Base-by-base conservation (phyloP, 2,113 vertebrate species). In the Chloropsis cyanopogon region DNA sequence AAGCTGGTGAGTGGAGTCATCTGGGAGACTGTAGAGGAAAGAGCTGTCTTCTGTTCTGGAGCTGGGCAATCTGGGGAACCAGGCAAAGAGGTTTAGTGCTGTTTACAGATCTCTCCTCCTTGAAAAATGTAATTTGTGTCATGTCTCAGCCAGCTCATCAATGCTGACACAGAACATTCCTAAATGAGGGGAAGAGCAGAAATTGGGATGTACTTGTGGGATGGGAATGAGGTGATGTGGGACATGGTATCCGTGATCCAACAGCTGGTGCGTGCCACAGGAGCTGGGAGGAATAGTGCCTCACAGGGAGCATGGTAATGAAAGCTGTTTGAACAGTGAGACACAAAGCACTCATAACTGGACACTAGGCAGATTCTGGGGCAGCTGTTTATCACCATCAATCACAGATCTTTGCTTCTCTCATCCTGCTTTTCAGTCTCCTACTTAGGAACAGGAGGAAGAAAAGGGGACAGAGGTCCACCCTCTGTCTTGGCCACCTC, bases 1-100 rank as follows among this genome's bases (percentile, higher is more conserved):
- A 82, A 98, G 98, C 92, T 98, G 98, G 56, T 97, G 96, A 28
- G 97, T 96, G 63, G 98, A 98, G 91, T 98, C 98, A 70, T 98
- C 98, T 0, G 98, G 96, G 78, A 97, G 94, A 59, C 97, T 98
- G 92, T 98, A 98, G 29, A 97, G 93, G 94, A 98, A 98, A 64
- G 98, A 96, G n/a, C 72, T 94, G 35, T 98, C 97, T 5, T 98
- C 98, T 23, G 84, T 96, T 85, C 91, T 88, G 14, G 96, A 94
- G 78, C 11, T 91, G 61, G 72, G 78, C 56, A 95, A 54, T 35
- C 87, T 95, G 47, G 10, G 31, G 64, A 57, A 56, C 42, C 60
- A 84, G n/a, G 61, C 39, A 78, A 72, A 83, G 46, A 60, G 11
- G 37, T 68, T 88, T 41, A 86, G 31, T 42, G 19, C 35, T 73